phyloP scores from a whole-genome alignment of 2,888 invertebrate species.

The Spodoptera picta region DNA sequence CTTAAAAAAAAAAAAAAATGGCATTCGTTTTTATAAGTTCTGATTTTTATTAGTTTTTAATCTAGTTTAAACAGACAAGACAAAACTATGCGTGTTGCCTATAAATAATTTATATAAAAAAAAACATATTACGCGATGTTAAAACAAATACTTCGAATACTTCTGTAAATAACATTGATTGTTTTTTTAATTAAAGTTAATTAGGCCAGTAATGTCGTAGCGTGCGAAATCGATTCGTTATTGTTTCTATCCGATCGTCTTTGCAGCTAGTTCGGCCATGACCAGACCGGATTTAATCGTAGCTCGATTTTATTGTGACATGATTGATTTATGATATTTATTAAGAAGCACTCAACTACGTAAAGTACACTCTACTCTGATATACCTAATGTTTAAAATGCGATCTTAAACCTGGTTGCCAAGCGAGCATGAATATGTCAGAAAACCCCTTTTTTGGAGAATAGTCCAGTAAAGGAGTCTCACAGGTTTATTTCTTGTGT shows the following conservation, averaged over 20 bases:
- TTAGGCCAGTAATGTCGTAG: slow-evolving; percentile 18
- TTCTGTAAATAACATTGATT: not conserved
- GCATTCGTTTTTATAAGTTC: not conserved
- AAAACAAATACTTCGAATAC: too few species aligned
- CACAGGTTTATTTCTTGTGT: too few species aligned
- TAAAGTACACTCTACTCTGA: too few species aligned
- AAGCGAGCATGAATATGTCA: not conserved
- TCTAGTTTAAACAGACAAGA: too few species aligned
- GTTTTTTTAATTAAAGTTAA: slow-evolving; percentile 3
- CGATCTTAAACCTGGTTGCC: too few species aligned
- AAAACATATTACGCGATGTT: too few species aligned
- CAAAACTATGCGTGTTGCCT: too few species aligned
- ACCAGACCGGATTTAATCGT: slow-evolving; percentile 31
- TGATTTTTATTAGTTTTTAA: too few species aligned
- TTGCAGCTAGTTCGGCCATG: slow-evolving; percentile 15
- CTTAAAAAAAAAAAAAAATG: too few species aligned
- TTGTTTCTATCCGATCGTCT: slow-evolving; percentile 10
- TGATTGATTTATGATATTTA: slow-evolving; percentile 26
- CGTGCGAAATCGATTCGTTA: slow-evolving; percentile 26
- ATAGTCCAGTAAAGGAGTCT: too few species aligned
- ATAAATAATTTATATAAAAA: too few species aligned
- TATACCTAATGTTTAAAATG: not conserved
- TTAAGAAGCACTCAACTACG: slow-evolving; percentile 9
- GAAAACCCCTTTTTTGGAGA: too few species aligned
- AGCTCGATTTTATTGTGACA: slow-evolving; percentile 30